These are phyloP conservation scores for Nothoprocta pentlandii DNA, from an alignment of 2,113 vertebrate genomes.

Conservation along the genomic window DNA sequence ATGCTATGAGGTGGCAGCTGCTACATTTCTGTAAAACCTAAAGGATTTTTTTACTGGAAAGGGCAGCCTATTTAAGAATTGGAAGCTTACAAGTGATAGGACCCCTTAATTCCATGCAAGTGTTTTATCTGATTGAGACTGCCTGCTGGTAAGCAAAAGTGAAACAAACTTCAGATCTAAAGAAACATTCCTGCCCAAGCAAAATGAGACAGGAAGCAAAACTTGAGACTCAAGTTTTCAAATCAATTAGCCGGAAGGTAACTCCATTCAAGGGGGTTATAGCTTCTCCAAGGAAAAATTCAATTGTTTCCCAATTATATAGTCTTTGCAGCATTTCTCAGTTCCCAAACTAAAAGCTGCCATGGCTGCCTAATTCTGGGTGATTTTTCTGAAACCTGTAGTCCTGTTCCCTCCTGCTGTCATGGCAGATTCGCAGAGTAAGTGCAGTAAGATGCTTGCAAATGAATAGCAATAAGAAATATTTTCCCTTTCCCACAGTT, in stretches of 20 bases:
- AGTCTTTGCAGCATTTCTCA: too few species aligned
- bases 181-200: neutral
- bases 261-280: neutral
- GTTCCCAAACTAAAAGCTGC: too few species aligned
- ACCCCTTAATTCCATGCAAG: neutral
- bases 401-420: neutral
- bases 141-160: neutral
- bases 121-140: neutral
- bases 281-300: neutral
- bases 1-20: neutral
- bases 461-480: neutral
- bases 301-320: neutral
- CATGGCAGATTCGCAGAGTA: neutral
- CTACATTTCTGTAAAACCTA: neutral
- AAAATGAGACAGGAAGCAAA: neutral
- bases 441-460: neutral
- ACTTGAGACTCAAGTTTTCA: neutral
- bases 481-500: neutral
- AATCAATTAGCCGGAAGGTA: neutral
- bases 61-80: neutral
- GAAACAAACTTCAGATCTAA: neutral
- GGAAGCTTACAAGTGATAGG: neutral
- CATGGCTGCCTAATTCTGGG: neutral
- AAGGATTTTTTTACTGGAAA: neutral
- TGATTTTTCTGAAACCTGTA: neutral